Evolutionary conservation across 1,140 invertebrate genomes (phyloP), one percentile per base, ranked within the genome.

Genomic region (Drosophila ercepeae): DNA sequence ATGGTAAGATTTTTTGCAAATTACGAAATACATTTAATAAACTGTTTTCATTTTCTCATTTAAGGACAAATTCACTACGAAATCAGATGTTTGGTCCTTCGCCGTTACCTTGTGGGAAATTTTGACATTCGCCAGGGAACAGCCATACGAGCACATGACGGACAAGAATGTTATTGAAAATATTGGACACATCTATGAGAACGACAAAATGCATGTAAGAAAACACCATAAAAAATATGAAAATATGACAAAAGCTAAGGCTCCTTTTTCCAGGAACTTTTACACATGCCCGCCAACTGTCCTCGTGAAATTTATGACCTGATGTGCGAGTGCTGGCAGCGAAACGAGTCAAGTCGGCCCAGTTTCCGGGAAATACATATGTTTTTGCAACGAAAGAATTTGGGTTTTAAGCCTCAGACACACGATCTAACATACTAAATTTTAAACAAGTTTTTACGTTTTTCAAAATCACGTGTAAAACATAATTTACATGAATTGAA

Each of bases 291-390:
- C 19, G 94, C 95, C 75, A 96, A 96, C 71, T 98, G 97, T 91
- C 96, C 96, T 8, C 94, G 96, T 64, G 97, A 98, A 91, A 96
- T 98, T 60, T 98, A 97, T 92, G 97, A 98, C 91, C 92, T 99
- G 65, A 98, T 98, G 96, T 93, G 95, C 63, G 97, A 98, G 89
- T 98, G 97, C 91, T 99, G 98, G 98, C 96, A 97, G 82, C 93
- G 96, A 19, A 95, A 97, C 79, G 96, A 96, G 46, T 91, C 93
- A 4, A 95, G 96, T 84, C 93, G 97, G n/a, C 97, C 97, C 13
- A 95, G 95, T 60, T 99, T 98, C 92, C 93, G 95, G 59, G 97
- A 98, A 92, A 97, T 98, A 61, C 96, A 97, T 90, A 93, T 97
- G 86, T 98, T 98, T 92, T 93, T 98, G 39, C 96, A 98, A 89